Base-by-base conservation (phyloP, 2,113 vertebrate species). In the Pseudorectes ferrugineus region DNA sequence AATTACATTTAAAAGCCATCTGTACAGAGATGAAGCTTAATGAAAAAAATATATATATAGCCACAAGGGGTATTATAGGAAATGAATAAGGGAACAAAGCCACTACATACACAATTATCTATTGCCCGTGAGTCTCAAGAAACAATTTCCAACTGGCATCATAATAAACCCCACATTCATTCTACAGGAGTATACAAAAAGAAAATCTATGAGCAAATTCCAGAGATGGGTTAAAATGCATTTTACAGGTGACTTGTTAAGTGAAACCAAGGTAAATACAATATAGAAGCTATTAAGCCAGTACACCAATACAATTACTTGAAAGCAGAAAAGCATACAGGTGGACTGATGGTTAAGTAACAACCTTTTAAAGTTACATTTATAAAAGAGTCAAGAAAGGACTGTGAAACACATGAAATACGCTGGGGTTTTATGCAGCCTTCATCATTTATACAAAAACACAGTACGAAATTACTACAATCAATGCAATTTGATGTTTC, bases 371-470 rank as follows among this genome's bases (percentile, higher is more conserved):
- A 77, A 76, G 46, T n/a, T 46, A 46, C 33, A 51, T 35, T 88
- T 83, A 73, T 15, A 66, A 48, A 72, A 91, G 52, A 81, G 49
- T 54, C 52, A 61, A 89, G 74, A 82, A 95, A 57, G 48, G 79
- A 54, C 14, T 40, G 29, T 46, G 46, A 48, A 92, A 88, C 29
- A 26, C 33, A 42, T 45, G 11, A 75, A 76, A 21, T 42, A 72
- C 6, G 4, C 14, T 49, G 58, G 45, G 29, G 51, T 58, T 92
- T 82, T 79, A 70, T 73, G 67, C 91, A 93, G 42, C 45, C 66
- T 88, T 76, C 77, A 89, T 78, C 21, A 58, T 70, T 88, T 79
- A 75, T 24, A 95, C 77, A 95, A 92, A 90, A 94, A 61, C 66
- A 62, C 85, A 76, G 81, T 21, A 75, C 15, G 55, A 82, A 81